A percentile compares a stretch with the other conserved stretches of the same genome.
Evolutionary conservation across 2,113 vertebrate genomes (phyloP).

Genomic region (Aegotheles bennettii): DNA sequence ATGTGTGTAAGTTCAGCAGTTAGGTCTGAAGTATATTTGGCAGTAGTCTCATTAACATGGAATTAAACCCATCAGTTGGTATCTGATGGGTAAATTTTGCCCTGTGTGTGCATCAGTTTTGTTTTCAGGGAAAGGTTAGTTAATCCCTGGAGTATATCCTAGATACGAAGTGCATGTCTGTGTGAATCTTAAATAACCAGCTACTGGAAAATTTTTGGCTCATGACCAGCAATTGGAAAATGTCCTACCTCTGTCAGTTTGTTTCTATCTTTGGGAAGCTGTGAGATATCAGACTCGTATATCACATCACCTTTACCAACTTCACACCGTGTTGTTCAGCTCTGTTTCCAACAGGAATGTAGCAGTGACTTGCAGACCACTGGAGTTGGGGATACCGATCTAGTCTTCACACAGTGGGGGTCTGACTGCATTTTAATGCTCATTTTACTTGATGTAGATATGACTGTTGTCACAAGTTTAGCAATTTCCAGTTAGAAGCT

Average conservation of each 20-base stretch:
- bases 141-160: background rate
- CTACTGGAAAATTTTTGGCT: no score
- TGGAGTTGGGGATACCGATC: background rate
- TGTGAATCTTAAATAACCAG: constrained; percentile 4
- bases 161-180: background rate
- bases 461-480: background rate
- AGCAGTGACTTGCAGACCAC: background rate
- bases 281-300: background rate
- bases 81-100: background rate
- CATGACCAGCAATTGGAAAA: background rate
- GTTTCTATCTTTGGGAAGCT: background rate
- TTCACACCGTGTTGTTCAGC: background rate
- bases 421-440: background rate
- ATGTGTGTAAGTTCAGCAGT: background rate
- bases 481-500: background rate
- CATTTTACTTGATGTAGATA: background rate
- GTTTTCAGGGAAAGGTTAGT: background rate
- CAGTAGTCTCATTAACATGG: background rate
- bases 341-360: background rate
- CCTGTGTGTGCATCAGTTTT: background rate
- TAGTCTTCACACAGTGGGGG: background rate
- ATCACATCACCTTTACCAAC: background rate
- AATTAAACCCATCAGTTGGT: background rate
- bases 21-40: background rate
- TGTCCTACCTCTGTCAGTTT: background rate